Evolutionary conservation across 2,113 vertebrate genomes (phyloP).

Genomic region (Takifugu bimaculatus): DNA sequence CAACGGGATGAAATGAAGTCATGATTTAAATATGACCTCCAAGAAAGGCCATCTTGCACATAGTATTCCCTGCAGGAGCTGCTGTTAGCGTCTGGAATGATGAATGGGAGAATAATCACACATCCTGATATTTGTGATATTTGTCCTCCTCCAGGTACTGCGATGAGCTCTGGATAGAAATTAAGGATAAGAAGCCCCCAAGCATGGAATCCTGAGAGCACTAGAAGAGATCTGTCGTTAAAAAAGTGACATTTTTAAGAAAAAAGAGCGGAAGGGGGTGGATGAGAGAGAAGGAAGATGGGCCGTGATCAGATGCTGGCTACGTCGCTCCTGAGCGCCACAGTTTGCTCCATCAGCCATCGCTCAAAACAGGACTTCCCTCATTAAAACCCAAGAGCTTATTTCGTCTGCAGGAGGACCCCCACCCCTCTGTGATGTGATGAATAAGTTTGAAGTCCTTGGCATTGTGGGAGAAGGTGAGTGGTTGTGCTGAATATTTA

Average conservation of each 20-base stretch:
- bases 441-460: slow-evolving; percentile 99
- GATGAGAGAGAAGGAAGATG: slow-evolving; percentile 45
- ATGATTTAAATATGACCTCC: slow-evolving; percentile 52
- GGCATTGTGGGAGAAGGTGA: slow-evolving; percentile 99
- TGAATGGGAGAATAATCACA: slow-evolving; percentile 23
- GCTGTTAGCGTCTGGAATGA: slow-evolving; percentile 1
- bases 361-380: slow-evolving; percentile 37
- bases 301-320: slow-evolving; percentile 18
- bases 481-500: slow-evolving; percentile 49
- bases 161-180: slow-evolving; percentile 31
- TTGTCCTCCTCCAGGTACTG: slow-evolving; percentile 31
- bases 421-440: slow-evolving; percentile 98
- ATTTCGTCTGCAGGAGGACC: slow-evolving; percentile 86
- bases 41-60: slow-evolving; percentile 46
- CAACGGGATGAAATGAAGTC: slow-evolving; percentile 14
- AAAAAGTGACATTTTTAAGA: slow-evolving; percentile 20
- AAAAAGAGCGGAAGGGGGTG: slow-evolving; percentile 2
- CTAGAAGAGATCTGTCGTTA: slow-evolving; percentile 6
- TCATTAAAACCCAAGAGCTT: slow-evolving; percentile 68
- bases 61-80: slow-evolving; percentile 40
- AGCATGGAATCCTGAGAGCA: slow-evolving; percentile 12
- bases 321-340: slow-evolving; percentile 39
- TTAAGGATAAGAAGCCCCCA: slow-evolving; percentile 1
- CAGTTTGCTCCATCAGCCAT: slow-evolving; percentile 18
- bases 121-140: slow-evolving; percentile 3